phyloP scores from a whole-genome alignment of 2,888 invertebrate species.

The Panopea generosa region DNA sequence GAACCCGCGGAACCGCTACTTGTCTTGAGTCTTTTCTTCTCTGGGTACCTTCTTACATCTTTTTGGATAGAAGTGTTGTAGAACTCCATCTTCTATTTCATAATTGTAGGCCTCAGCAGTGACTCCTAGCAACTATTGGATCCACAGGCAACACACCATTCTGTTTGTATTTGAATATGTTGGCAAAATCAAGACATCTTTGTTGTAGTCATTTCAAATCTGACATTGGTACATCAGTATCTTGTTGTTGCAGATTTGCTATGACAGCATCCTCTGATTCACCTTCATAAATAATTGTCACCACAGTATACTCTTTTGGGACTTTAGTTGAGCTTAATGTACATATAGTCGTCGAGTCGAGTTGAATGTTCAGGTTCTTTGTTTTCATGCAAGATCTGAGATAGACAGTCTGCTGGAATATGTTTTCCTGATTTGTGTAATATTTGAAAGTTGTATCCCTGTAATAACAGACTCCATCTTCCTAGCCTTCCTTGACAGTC shows the following conservation, averaged over 20 bases:
- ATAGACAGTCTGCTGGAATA: constrained; percentile 53
- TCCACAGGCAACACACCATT: constrained; percentile 3
- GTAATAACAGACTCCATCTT: constrained; percentile 38
- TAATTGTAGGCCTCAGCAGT: constrained; percentile 20
- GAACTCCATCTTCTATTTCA: constrained; percentile 5
- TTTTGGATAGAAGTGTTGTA: constrained; percentile 8
- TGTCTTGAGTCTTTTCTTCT: constrained; percentile 1
- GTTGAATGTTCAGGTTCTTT: neutral
- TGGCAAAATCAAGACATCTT: neutral
- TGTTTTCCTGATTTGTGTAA: constrained; percentile 16
- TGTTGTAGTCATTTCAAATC: neutral
- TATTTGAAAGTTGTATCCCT: constrained; percentile 20
- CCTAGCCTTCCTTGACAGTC: constrained; percentile 33
- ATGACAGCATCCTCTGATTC: neutral
- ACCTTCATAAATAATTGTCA: neutral
- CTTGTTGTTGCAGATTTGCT: neutral
- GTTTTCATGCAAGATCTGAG: constrained; percentile 12
- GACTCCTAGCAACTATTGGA: neutral
- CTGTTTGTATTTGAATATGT: neutral
- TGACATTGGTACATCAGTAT: neutral
- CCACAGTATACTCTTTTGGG: neutral
- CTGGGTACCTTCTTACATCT: constrained; percentile 4
- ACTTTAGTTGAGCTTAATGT: neutral
- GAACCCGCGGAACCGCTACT: constrained; percentile 8
- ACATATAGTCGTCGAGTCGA: neutral